Evolutionary conservation across 2,113 vertebrate species (phyloP).

Genomic region (Carollia perspicillata): DNA sequence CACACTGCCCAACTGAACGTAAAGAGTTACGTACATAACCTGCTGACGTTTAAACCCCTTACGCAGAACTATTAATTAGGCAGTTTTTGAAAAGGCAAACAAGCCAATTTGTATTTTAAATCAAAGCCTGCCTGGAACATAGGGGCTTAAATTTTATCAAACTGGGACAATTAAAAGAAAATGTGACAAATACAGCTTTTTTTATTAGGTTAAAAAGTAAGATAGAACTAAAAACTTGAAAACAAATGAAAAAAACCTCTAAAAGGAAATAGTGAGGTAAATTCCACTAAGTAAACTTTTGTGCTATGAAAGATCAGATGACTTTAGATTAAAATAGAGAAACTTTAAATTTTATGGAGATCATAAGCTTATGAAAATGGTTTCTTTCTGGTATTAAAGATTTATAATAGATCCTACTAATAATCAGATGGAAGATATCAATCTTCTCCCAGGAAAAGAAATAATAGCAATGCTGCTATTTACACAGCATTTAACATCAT

Average conservation of each 20-base stretch:
- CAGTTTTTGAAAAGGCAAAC: background rate
- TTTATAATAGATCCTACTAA: background rate
- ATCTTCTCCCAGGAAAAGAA: background rate
- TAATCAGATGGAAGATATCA: background rate
- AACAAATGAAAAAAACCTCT: background rate
- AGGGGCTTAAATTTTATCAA: constrained; percentile 6
- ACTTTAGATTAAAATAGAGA: constrained; percentile 8
- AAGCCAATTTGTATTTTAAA: constrained; percentile 25
- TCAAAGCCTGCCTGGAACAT: background rate
- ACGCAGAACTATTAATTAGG: background rate
- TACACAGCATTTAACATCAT: background rate
- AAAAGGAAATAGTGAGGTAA: background rate
- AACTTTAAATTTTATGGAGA: constrained; percentile 25
- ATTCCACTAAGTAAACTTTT: background rate
- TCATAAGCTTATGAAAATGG: background rate
- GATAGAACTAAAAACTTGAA: background rate
- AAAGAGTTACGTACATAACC: background rate
- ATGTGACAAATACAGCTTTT: background rate
- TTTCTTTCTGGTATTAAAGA: constrained; percentile 21
- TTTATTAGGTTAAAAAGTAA: constrained; percentile 15
- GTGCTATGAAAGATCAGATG: background rate
- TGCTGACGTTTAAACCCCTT: background rate
- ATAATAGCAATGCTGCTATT: background rate
- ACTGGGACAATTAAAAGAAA: background rate
- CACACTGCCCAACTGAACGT: background rate